Percentiles rank a stretch among this genome's conserved stretches.
Conservation (phyloP, 2,888 invertebrate species). For the Sinotaia quadrata region DNA sequence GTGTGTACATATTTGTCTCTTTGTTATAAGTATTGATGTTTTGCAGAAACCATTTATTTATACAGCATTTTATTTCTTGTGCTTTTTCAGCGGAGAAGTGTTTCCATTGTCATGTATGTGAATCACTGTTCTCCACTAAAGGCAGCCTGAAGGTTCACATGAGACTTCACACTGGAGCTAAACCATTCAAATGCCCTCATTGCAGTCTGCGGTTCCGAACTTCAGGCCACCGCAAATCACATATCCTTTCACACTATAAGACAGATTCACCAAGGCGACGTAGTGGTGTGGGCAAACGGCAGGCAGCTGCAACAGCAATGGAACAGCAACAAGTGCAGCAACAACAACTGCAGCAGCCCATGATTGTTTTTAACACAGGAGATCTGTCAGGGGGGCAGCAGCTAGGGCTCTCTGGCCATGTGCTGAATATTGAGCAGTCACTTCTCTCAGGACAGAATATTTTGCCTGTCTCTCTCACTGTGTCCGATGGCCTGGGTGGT, state of each 20-base stretch:
- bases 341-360: neutral
- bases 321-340: slow-evolving; percentile 10
- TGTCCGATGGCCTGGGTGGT: slow-evolving; percentile 42
- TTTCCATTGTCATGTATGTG: slow-evolving; percentile 71
- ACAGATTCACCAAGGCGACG: slow-evolving; percentile 39
- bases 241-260: slow-evolving; percentile 76
- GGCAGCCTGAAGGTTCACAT: slow-evolving; percentile 67
- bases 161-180: slow-evolving; percentile 61
- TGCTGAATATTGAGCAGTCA: slow-evolving; percentile 36
- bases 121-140: slow-evolving; percentile 71
- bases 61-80: neutral
- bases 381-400: slow-evolving; percentile 15
- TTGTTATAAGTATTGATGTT: too few species aligned
- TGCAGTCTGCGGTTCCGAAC: slow-evolving; percentile 77
- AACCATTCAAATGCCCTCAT: slow-evolving; percentile 58
- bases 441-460: slow-evolving; percentile 55
- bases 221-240: slow-evolving; percentile 79
- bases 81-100: slow-evolving; percentile 65
- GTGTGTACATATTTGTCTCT: too few species aligned
- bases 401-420: slow-evolving; percentile 28
- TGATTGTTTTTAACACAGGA: slow-evolving; percentile 17
- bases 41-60: neutral
- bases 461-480: slow-evolving; percentile 61
- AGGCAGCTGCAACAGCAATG: slow-evolving; percentile 27
- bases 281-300: slow-evolving; percentile 36